Base-by-base conservation (phyloP, 2,113 vertebrate species). In the Myotis brandtii region DNA sequence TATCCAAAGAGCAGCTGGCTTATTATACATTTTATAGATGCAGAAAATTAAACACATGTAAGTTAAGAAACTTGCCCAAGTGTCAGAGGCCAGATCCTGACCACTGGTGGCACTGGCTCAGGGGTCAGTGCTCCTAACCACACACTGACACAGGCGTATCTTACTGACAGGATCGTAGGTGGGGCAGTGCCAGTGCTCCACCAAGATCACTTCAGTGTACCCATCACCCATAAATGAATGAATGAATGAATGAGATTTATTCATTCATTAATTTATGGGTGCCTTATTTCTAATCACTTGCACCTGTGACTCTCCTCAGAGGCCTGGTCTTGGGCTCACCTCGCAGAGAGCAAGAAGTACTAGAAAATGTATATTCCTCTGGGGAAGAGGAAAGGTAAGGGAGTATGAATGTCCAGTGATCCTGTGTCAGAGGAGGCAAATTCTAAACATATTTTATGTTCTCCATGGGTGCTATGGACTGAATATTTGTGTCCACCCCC, bases 1-100 rank as follows among this genome's bases (percentile, higher is more conserved):
- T 59, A 91, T n/a, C 66, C 40, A 92, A 66, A 89, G 73, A 82
- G 70, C 48, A 86, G 23, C 48, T 66, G 67, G 27, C 59, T 95
- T 43, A 43, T 43, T 43, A 43, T 43, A 43, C 43, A 69, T 72
- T 83, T 77, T 46, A 54, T 30, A 70, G 13, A 87, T 54, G 30
- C 18, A 50, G 9, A 93, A 64, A 77, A 46, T 76, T 64, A 81
- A 76, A 54, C 32, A 37, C 18, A 25, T 4, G 0, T 43, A 70
- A 88, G 17, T 89, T 76, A 54, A 86, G 40, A 43, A 81, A 23
- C 12, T 37, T 92, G 12, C 9, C 62, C 69, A 56, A 40, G 18
- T 70, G 20, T 82, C 25, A n/a, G 12, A 90, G 32, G 18, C 50
- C 30, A 48, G 23, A 70, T 30, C 52, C 73, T 62, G 82, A 14